Conservation (phyloP, 2,888 invertebrate genomes). For the Perithous albicinctus region DNA sequence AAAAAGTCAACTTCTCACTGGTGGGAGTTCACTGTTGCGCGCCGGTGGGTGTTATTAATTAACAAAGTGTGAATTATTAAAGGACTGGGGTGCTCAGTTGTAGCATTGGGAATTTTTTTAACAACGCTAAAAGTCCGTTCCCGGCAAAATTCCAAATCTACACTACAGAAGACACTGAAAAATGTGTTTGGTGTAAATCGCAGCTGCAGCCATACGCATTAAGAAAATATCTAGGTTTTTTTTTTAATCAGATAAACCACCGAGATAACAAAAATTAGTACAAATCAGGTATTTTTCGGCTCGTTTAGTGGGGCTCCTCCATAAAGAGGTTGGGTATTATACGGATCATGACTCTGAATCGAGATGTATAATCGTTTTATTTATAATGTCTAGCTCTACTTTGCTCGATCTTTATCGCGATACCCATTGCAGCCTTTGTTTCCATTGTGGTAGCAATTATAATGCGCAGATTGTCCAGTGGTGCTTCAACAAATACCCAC, state of each 20-base stretch:
- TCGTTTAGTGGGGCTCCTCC: not conserved
- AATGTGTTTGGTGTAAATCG: too few species aligned
- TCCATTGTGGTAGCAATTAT: not conserved
- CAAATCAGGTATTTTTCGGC: too few species aligned
- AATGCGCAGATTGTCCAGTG: conserved; percentile 8
- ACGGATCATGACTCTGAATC: not conserved
- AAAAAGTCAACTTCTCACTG: conserved; percentile 1
- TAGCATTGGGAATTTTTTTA: too few species aligned
- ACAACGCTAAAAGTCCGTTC: too few species aligned
- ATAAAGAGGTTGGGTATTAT: conserved; percentile 4
- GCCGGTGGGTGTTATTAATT: conserved; percentile 26
- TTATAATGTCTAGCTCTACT: conserved; percentile 16
- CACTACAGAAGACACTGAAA: too few species aligned
- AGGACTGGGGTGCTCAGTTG: not conserved
- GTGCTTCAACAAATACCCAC: not conserved
- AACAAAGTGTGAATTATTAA: conserved; percentile 48
- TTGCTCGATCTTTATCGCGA: not conserved
- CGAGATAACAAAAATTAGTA: too few species aligned
- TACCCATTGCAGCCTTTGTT: not conserved
- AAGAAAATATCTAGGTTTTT: too few species aligned
- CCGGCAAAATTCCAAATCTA: too few species aligned
- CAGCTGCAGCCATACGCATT: too few species aligned
- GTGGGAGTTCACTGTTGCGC: not conserved
- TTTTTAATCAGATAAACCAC: too few species aligned
- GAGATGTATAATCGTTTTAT: conserved; percentile 30